phyloP scores from a whole-genome alignment of 2,797 vertebrate species.

The Darevskia mixta region DNA sequence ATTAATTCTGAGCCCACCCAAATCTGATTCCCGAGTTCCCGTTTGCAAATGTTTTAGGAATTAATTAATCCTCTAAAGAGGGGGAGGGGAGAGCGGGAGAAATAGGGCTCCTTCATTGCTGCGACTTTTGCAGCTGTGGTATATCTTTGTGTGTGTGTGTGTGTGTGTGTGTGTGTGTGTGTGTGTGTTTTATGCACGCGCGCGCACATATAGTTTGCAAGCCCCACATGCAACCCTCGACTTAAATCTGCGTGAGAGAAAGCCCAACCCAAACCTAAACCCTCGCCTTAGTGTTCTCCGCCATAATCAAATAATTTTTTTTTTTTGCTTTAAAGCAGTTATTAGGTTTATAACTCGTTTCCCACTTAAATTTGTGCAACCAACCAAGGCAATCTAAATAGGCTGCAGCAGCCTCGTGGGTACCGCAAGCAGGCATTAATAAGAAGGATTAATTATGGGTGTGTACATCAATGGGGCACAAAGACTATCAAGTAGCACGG shows the following conservation, averaged over 20 bases:
- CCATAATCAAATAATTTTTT: slow-evolving; percentile 76
- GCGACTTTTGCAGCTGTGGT: accelerated
- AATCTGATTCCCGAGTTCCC: slow-evolving; percentile 53
- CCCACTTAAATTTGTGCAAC: slow-evolving; percentile 86
- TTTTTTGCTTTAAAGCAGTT: slow-evolving; percentile 71
- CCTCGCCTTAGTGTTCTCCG: slow-evolving; percentile 56
- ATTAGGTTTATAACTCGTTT: slow-evolving; percentile 86
- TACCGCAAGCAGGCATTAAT: slow-evolving; percentile 77
- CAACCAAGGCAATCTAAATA: slow-evolving; percentile 84
- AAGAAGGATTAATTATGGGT: slow-evolving; percentile 84
- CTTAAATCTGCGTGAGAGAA: not conserved
- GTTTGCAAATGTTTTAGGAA: slow-evolving; percentile 58
- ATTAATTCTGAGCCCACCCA: slow-evolving; percentile 71
- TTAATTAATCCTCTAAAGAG: slow-evolving; percentile 32
- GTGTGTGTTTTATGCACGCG: not conserved
- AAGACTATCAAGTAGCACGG: slow-evolving; percentile 65
- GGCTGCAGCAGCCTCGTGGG: slow-evolving; percentile 81
- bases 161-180: too few relatives aligned
- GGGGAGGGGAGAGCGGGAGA: not conserved
- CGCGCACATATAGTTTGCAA: not conserved
- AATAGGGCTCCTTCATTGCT: not conserved
- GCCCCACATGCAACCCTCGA: not conserved
- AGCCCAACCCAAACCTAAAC: slow-evolving; percentile 39
- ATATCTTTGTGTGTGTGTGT: not conserved
- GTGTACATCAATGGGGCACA: slow-evolving; percentile 74